Evolutionary conservation across 2,113 vertebrate genomes (phyloP), one percentile per base, ranked within the genome.

Genomic region (Anarhynchus alexandrinus): DNA sequence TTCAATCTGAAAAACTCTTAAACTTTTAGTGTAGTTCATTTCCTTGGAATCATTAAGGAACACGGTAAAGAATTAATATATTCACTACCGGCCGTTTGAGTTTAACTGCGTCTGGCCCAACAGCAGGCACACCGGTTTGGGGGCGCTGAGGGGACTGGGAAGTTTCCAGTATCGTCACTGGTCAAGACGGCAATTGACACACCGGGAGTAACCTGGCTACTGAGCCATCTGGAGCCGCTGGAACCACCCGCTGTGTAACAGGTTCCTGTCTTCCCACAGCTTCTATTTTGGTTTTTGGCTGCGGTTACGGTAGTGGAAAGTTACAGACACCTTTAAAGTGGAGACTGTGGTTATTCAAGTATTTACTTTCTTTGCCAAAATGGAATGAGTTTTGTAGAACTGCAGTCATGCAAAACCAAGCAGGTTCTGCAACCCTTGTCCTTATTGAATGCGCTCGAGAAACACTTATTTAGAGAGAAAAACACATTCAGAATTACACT

Each of bases 1-100:
- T 9, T 29, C 49, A 29, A 19, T 14, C 30, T 21, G 12, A 54
- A 45, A 70, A 10, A 26, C 1, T 36, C 59, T 22, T 3, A 6
- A 58, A 9, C 55, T 8, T 25, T 26, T 4, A 38, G 34, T 14
- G 7, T 1, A 6, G 17, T 21, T 55, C 30, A 59, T 47, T 77
- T 27, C 34, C 40, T 30, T 19, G 58, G 62, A 58, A 49, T 34
- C 20, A 3, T 4, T 4, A 22, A 19, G 61, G 70, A 57, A 61
- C 0, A 0, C 0, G 43, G 40, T 18, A 52, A 59, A 55, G 22
- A 82, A 32, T 8, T 4, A 55, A 5, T 5, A 4, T 8, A 8
- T 14, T 38, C 51, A 3, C 23, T 40, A 5, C 2, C 9, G 61
- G 43, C 22, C 9, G 5, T 11, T 16, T 4, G 52, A 51, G 36